Percentiles rank a stretch among this genome's conserved stretches.
Evolutionary conservation across 2,888 invertebrate species (phyloP).

Genomic region (Leptinotarsa tumamoca): DNA sequence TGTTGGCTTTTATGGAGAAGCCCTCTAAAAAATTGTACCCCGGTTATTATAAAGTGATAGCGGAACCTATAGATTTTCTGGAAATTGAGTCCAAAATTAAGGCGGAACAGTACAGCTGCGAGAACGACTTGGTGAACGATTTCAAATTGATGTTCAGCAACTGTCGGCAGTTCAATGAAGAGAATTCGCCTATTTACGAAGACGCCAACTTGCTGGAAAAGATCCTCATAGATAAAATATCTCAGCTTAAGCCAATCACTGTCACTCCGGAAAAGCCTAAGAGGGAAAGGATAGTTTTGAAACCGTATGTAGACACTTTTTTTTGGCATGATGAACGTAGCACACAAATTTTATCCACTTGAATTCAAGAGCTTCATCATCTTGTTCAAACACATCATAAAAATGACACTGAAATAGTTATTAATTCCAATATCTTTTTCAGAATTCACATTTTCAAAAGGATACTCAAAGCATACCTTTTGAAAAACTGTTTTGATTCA

Average conservation of each 20-base stretch:
- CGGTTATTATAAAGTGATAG: constrained; percentile 94
- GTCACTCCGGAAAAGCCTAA: constrained; percentile 66
- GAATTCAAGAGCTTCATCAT: too few relatives aligned
- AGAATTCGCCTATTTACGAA: constrained; percentile 94
- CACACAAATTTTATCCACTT: too few relatives aligned
- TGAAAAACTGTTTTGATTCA: too few relatives aligned
- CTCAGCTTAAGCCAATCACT: constrained; percentile 71
- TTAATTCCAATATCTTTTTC: too few relatives aligned
- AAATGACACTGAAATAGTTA: too few relatives aligned
- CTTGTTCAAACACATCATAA: too few relatives aligned
- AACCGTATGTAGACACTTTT: constrained; percentile 61
- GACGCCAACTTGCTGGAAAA: constrained; percentile 92
- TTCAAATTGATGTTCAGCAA: constrained; percentile 96
- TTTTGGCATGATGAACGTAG: too few relatives aligned
- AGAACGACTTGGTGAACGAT: constrained; percentile 90
- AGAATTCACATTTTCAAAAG: neutral
- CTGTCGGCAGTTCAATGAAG: constrained; percentile 97
- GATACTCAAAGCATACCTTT: neutral
- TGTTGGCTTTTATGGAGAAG: constrained; percentile 95
- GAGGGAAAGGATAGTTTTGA: constrained; percentile 63
- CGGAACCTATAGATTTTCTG: constrained; percentile 94
- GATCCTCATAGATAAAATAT: constrained; percentile 84
- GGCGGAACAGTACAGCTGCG: constrained; percentile 81
- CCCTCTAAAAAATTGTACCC: constrained; percentile 95
- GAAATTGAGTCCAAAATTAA: constrained; percentile 94